Evolutionary conservation across 2,797 vertebrate species (phyloP).

Genomic region (Threskiornis aethiopicus): DNA sequence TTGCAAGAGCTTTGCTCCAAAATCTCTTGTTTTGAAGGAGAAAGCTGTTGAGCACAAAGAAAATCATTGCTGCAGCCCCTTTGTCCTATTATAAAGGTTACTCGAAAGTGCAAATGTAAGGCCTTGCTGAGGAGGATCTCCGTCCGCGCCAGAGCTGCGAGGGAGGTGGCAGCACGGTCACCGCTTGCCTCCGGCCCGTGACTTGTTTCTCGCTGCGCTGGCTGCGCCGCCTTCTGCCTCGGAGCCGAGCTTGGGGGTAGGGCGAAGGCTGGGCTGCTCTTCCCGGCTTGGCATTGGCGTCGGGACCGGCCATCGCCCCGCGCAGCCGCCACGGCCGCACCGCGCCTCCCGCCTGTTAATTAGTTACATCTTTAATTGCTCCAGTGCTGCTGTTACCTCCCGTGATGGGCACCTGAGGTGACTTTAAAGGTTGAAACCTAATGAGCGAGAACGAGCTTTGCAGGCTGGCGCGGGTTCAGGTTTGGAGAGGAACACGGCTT

Average conservation of each 20-base stretch:
- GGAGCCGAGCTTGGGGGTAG: fast-evolving
- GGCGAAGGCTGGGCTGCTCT: background rate
- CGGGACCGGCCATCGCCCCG: background rate
- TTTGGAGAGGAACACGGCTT: background rate
- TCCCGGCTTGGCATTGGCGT: background rate
- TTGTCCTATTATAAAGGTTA: background rate
- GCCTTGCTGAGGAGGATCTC: background rate
- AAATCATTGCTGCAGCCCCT: background rate
- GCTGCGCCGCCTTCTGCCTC: background rate
- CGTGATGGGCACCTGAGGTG: fast-evolving
- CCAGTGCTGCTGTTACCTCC: background rate
- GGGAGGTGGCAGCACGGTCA: background rate
- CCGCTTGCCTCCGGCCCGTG: background rate
- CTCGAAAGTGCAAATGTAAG: background rate
- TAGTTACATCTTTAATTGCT: background rate
- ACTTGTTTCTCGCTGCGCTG: background rate
- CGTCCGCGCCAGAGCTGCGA: background rate
- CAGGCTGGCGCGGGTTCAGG: fast-evolving
- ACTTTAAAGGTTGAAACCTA: background rate
- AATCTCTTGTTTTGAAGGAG: background rate
- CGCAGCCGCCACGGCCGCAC: background rate
- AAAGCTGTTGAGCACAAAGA: background rate
- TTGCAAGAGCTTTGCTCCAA: background rate
- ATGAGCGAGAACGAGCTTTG: background rate
- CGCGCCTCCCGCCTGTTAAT: background rate